phyloP scores from a whole-genome alignment of 2,888 invertebrate genomes.

The Yponomeuta cagnagella region DNA sequence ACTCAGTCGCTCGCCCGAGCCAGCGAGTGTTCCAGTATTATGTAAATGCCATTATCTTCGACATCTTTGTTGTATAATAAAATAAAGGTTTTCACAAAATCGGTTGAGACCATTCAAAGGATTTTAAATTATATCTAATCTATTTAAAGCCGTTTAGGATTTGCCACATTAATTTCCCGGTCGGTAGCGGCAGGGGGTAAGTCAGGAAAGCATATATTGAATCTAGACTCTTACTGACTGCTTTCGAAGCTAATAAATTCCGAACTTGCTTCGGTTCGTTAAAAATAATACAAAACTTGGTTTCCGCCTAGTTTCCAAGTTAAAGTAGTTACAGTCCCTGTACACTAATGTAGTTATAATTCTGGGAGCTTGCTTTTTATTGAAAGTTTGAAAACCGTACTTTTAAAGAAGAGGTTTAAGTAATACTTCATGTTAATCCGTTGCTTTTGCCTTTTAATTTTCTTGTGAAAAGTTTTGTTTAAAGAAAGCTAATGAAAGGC shows the following conservation, averaged over 20 bases:
- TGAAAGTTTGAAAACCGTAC: conserved; percentile 16
- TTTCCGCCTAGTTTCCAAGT: conserved; percentile 55
- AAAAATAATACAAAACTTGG: conserved; percentile 67
- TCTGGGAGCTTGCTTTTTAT: conserved; percentile 41
- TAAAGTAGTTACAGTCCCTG: conserved; percentile 62
- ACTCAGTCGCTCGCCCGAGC: conserved; percentile 28
- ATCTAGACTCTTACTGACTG: conserved; percentile 42
- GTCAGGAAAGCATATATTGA: conserved; percentile 40
- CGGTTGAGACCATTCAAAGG: background rate
- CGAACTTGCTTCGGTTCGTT: conserved; percentile 57
- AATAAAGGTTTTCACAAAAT: background rate
- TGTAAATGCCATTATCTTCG: background rate
- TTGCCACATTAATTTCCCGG: conserved; percentile 23
- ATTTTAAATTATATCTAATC: background rate
- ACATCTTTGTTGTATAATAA: background rate
- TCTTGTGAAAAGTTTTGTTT: conserved; percentile 2
- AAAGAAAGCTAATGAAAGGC: background rate
- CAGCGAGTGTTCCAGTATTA: background rate
- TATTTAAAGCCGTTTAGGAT: background rate
- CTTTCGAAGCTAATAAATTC: conserved; percentile 65
- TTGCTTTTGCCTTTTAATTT: conserved; percentile 9
- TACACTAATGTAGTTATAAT: conserved; percentile 70
- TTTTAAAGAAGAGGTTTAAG: conserved; percentile 8
- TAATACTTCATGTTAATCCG: conserved; percentile 10
- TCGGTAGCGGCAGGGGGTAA: background rate